Percentiles rank a stretch among this genome's conserved stretches.
Conservation (phyloP, 2,888 invertebrate genomes). For the Ommatoiulus sabulosus region DNA sequence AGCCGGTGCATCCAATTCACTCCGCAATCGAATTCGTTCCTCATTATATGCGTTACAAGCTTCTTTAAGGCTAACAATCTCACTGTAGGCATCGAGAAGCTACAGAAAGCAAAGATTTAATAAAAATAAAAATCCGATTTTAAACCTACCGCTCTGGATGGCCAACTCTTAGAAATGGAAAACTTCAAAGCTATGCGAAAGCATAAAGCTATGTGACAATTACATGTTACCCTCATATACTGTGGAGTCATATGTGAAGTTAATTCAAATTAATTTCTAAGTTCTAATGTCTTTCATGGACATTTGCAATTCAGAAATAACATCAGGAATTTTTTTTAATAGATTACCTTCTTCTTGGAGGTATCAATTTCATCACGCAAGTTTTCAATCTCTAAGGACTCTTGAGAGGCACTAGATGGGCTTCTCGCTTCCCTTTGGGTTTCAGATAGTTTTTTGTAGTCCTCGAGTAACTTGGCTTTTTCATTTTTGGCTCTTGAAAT, state of each 20-base stretch:
- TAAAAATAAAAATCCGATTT: background rate
- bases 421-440: background rate
- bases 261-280: background rate
- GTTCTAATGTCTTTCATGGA: background rate
- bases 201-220: too few relatives aligned
- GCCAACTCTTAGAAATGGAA: too few relatives aligned
- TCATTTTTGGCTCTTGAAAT: conserved; percentile 53
- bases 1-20: conserved; percentile 48
- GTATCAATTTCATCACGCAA: conserved; percentile 51
- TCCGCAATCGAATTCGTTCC: conserved; percentile 50
- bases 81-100: conserved; percentile 51
- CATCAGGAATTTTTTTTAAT: background rate
- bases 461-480: conserved; percentile 52
- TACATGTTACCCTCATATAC: too few relatives aligned
- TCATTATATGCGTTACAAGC: conserved; percentile 55
- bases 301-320: background rate
- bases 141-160: too few relatives aligned
- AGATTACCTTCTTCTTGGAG: conserved; percentile 50
- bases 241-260: too few relatives aligned
- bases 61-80: conserved; percentile 56
- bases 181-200: too few relatives aligned
- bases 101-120: background rate
- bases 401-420: background rate
- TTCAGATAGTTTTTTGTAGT: conserved; percentile 46
- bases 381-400: conserved; percentile 16